A percentile compares a stretch with the other conserved stretches of the same genome.
Conservation (phyloP, 2,888 invertebrate species). For the Microdon myrmicae region DNA sequence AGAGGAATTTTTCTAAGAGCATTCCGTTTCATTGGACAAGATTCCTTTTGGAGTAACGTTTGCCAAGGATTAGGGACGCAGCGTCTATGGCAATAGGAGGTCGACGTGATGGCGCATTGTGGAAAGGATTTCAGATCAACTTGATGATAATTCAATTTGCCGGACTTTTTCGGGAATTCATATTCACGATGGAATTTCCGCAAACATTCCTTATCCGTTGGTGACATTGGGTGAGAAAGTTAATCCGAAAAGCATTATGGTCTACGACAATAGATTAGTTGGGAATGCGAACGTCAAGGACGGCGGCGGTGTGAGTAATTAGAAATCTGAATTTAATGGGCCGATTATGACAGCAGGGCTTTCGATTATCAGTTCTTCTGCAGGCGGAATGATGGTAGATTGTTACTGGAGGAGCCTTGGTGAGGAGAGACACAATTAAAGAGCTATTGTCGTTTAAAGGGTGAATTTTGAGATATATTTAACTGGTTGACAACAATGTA, state of each 20-base stretch:
- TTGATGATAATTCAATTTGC: slow-evolving; percentile 55
- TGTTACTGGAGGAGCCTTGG: too few relatives aligned
- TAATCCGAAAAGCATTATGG: slow-evolving; percentile 34
- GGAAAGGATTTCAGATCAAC: slow-evolving; percentile 4
- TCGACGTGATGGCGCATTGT: slow-evolving; percentile 15
- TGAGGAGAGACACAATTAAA: too few relatives aligned
- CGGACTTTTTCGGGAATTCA: slow-evolving; percentile 48
- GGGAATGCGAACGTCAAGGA: too few relatives aligned
- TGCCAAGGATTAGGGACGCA: slow-evolving; percentile 16
- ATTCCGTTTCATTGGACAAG: slow-evolving; percentile 50
- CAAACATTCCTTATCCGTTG: background rate
- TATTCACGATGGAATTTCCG: background rate
- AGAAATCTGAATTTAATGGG: too few relatives aligned
- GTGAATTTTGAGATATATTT: too few relatives aligned
- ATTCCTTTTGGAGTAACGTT: slow-evolving; percentile 37
- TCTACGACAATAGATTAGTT: slow-evolving; percentile 36
- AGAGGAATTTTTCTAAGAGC: slow-evolving; percentile 47
- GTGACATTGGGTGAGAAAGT: slow-evolving; percentile 33
- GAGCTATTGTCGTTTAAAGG: too few relatives aligned
- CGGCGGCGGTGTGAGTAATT: too few relatives aligned
- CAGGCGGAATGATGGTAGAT: too few relatives aligned
- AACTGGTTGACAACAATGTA: too few relatives aligned
- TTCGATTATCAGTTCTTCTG: too few relatives aligned
- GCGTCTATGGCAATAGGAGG: slow-evolving; percentile 4
- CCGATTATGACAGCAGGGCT: too few relatives aligned